Base-by-base conservation (phyloP, 1,140 invertebrate genomes). In the Drosophila biarmipes region DNA sequence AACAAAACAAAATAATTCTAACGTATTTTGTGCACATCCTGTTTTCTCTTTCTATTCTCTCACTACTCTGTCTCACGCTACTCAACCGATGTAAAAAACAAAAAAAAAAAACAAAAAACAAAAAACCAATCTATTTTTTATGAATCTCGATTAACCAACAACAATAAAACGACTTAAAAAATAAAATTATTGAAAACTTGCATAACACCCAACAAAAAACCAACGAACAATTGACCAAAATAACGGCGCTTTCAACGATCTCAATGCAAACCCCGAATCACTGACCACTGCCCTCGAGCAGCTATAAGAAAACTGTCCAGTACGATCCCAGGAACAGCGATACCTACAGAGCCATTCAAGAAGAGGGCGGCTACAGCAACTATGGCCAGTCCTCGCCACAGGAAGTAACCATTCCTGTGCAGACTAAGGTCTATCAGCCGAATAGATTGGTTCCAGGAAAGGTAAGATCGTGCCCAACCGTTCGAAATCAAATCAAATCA, bases 291-390 rank as follows among this genome's bases (percentile, higher is more conserved):
- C 66, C 66, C 10, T 12, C 40, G 64, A 69, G 48, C 86, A 93
- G 93, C 87, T 93, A 93, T 92, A 96, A 95, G 94, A 95, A 95
- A 92, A 95, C 95, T 76, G 92, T 95, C 79, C 94, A 94, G 82
- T 97, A 95, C 93, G 96, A 97, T 93, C 96, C 96, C 72, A 95
- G 95, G 91, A 96, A 96, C 93, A 97, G 96, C 90, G 96, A 97
- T 92, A 96, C 96, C 24, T 97, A 95, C 94, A 96, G 95, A 93
- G 96, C 95, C 80, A 94, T 97, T 43, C 95, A 96, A 92, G 96
- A 97, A 92, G 94, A 95, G 72, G 93, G 94, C 84, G 94, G 94
- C 40, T 90, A 91, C 74, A 90, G 80, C 78, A 89, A 68, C 79
- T 87, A 87, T 73, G 81, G 76, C 61, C 91, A 93, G 68, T 93